Evolutionary conservation across 2,888 invertebrate genomes (phyloP), one percentile per base, ranked within the genome.

Genomic region (Sminthurides aquaticus): DNA sequence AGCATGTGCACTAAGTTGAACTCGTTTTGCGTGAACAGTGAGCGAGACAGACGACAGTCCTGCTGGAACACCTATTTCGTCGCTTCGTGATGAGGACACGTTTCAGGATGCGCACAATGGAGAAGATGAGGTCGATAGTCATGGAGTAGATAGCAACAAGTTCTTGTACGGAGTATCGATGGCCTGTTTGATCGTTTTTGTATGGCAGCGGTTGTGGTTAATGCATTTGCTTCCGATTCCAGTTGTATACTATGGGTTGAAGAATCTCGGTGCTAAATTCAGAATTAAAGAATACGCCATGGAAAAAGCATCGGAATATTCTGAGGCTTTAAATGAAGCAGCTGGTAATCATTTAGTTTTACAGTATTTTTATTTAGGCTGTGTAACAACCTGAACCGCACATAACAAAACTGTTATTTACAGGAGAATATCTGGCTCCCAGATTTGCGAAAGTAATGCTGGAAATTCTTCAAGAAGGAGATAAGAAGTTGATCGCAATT

Each of bases 171-270:
- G 86, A 2, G 79, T 93, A 15, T 82, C 92, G 72, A 92, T 91
- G 82, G 88, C 88, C 1, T 91, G 93, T 75, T 80, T 87, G 5
- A 84, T 88, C 61, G 91, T 93, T 80, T 82, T 92, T 65, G 82
- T 94, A 20, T 94, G 92, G 87, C 89, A 89, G 75, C 87, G 93
- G 76, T 84, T 89, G 60, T 91, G 92, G 89, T 80, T 91, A 65
- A 79, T 91, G 70, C 86, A 88, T 5, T 82, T 93, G 26, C 81
- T 91, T 60, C 83, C 89, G 1, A 82, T 94, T 72, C 91, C 92
- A 5, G 81, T 92, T 63, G 81, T 85, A 0, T 86, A 89, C 72
- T 88, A 89, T 77, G 79, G 84, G 11, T 75, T 89, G 18, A 85
- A 84, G 72, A 77, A 78, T 49, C 24, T 71, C 3, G 63, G 67